A percentile compares a stretch with the other conserved stretches of the same genome.
phyloP scores from a whole-genome alignment of 2,113 vertebrate genomes.

The Ardeotis arabs region DNA sequence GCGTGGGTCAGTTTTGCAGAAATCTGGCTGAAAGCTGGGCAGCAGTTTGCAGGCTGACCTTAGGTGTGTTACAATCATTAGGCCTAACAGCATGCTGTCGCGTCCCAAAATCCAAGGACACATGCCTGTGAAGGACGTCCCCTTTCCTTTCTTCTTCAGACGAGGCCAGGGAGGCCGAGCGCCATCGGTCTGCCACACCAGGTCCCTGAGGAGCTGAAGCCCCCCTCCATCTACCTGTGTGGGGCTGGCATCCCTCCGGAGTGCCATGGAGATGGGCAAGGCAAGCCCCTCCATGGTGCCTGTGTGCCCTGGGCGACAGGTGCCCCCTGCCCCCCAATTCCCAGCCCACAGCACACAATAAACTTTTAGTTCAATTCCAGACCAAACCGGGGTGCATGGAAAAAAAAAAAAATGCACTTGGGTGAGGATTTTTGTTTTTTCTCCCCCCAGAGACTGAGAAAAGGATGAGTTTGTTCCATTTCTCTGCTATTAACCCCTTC shows the following conservation, averaged over 20 bases:
- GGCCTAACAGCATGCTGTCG: accelerated
- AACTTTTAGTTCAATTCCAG: not conserved
- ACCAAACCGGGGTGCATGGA: not conserved
- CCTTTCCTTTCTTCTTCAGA: not conserved
- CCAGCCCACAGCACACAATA: not conserved
- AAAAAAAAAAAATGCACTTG: not conserved
- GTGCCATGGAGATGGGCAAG: not conserved
- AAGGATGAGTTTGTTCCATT: not conserved
- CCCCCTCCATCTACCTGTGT: not conserved
- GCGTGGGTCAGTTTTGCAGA: not conserved
- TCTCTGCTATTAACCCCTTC: not conserved
- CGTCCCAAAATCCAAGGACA: not conserved
- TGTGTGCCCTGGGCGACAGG: not conserved
- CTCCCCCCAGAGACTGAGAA: not conserved
- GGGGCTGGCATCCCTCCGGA: too few relatives aligned
- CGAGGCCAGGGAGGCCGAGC: not conserved
- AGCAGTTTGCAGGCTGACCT: not conserved
- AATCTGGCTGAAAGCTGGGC: not conserved
- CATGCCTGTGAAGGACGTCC: accelerated
- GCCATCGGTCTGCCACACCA: not conserved
- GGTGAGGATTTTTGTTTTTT: not conserved
- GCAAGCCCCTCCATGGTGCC: not conserved
- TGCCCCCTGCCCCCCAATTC: not conserved
- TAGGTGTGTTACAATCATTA: not conserved
- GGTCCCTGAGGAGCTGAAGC: not conserved